Percentiles rank a stretch among this genome's conserved stretches.
phyloP scores from a whole-genome alignment of 2,797 vertebrate genomes.

The Bufotes viridis region DNA sequence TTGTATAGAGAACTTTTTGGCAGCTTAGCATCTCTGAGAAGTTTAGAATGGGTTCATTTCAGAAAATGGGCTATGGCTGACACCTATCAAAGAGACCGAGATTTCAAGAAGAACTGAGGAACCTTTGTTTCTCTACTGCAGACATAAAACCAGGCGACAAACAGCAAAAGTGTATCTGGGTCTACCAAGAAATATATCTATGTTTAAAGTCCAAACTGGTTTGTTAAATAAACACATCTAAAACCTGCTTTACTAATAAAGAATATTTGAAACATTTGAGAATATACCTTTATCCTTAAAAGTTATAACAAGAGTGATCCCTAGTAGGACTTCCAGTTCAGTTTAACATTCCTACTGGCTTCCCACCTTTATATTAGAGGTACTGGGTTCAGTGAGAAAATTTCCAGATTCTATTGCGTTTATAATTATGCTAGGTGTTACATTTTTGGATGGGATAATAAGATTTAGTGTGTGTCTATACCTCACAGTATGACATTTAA shows the following conservation, averaged over 20 bases:
- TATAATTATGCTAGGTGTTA: too few species aligned
- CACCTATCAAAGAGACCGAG: slow-evolving; percentile 40
- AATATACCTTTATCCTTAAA: not conserved
- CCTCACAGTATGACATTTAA: too few species aligned
- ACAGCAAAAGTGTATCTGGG: not conserved
- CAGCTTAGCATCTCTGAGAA: slow-evolving; percentile 47
- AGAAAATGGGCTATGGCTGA: slow-evolving; percentile 48
- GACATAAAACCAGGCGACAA: not conserved
- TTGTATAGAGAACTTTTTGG: slow-evolving; percentile 48
- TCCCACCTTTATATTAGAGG: too few species aligned
- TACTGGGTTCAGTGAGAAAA: too few species aligned
- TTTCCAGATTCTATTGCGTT: too few species aligned
- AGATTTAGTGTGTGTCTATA: too few species aligned
- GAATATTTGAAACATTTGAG: not conserved
- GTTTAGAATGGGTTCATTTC: slow-evolving; percentile 48
- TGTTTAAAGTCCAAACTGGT: too few species aligned
- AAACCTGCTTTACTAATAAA: not conserved
- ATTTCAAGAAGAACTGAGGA: not conserved
- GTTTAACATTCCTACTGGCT: not conserved
- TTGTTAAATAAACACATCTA: not conserved
- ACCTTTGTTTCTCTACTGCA: not conserved
- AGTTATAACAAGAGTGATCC: not conserved
- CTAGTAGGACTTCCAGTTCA: not conserved
- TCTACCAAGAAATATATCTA: not conserved
- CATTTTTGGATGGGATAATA: too few species aligned